Evolutionary conservation across 2,797 vertebrate species (phyloP).

Genomic region (Eulemur coronatus): DNA sequence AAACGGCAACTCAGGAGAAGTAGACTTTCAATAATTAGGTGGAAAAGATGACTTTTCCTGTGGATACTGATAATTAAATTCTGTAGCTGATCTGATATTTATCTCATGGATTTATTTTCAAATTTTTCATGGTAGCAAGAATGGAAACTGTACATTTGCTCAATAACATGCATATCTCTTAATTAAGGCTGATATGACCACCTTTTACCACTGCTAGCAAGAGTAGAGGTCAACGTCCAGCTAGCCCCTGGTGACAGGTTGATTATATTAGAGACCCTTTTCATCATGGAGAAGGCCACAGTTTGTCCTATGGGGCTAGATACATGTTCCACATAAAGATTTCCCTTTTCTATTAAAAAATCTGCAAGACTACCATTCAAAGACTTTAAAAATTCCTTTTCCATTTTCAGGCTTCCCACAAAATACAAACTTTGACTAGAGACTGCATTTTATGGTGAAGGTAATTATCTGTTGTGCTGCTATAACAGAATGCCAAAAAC

Average conservation of each 20-base stretch:
- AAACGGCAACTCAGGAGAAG: not conserved
- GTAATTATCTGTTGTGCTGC: not conserved
- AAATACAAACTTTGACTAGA: not conserved
- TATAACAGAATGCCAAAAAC: not conserved
- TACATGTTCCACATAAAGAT: not conserved
- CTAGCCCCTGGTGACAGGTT: not conserved
- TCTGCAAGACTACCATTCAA: not conserved
- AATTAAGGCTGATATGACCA: constrained; percentile 18
- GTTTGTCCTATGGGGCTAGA: not conserved
- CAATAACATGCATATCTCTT: not conserved
- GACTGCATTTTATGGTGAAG: not conserved
- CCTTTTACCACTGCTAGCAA: not conserved
- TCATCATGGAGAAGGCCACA: not conserved
- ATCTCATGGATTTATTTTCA: not conserved
- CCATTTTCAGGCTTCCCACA: not conserved
- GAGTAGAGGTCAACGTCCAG: not conserved
- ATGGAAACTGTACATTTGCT: not conserved
- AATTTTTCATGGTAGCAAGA: not conserved
- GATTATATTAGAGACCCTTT: not conserved
- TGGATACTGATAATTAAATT: not conserved
- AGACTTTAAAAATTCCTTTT: not conserved
- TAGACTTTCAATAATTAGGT: not conserved
- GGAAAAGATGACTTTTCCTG: not conserved
- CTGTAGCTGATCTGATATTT: not conserved
- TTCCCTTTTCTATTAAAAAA: not conserved